Conservation (phyloP, 2,888 invertebrate species). For the Conops quadrifasciatus region DNA sequence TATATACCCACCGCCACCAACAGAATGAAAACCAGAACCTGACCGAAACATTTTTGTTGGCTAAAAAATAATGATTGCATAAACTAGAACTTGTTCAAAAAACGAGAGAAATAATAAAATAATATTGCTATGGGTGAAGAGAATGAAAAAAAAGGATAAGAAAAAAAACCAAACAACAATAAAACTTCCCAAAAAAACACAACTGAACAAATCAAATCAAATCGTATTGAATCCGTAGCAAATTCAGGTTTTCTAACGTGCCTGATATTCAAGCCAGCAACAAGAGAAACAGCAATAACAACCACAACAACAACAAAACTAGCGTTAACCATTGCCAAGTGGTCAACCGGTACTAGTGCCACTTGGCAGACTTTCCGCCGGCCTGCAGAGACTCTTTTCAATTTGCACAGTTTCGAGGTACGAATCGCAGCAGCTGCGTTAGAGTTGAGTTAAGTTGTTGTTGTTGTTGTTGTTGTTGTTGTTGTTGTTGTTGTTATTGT, state of each 20-base stretch:
- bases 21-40: no score
- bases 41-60: neutral
- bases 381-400: neutral
- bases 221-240: no score
- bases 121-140: no score
- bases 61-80: neutral
- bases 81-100: conserved; percentile 11
- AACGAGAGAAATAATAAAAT: neutral
- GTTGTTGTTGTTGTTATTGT: neutral
- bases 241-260: no score
- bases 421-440: neutral
- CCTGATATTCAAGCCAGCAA: no score
- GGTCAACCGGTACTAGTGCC: neutral
- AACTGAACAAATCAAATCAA: no score
- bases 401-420: no score
- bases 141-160: neutral
- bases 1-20: no score
- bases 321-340: neutral
- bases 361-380: neutral
- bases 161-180: no score
- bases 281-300: neutral
- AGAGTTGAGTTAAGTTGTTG: neutral
- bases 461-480: neutral
- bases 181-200: no score
- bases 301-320: neutral